Percentiles rank a stretch among this genome's conserved stretches.
Conservation (phyloP, 2,888 invertebrate species). For the Meta bourneti region DNA sequence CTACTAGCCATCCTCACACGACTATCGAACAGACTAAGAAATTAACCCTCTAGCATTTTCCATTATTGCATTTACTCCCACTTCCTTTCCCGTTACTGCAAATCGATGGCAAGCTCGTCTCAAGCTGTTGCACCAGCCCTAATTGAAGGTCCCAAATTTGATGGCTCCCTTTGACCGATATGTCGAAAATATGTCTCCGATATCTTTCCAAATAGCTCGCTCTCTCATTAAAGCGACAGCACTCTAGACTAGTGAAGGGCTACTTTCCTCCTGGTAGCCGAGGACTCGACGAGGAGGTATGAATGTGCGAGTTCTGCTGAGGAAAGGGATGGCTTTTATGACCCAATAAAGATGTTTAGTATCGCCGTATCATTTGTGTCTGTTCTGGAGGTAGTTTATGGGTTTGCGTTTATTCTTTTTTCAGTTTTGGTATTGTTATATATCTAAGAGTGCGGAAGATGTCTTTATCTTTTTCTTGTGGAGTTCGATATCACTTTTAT, state of each 20-base stretch:
- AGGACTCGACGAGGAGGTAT: neutral
- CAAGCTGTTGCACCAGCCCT: conserved; percentile 9
- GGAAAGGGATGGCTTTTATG: neutral
- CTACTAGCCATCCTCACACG: too few relatives aligned
- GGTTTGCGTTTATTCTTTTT: neutral
- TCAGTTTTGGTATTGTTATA: neutral
- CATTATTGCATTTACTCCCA: too few relatives aligned
- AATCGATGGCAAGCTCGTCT: neutral
- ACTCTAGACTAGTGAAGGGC: neutral
- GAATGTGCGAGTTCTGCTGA: neutral
- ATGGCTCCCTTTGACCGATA: conserved; percentile 21
- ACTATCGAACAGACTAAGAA: too few relatives aligned
- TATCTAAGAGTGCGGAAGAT: neutral
- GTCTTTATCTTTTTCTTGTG: neutral
- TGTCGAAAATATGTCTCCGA: conserved; percentile 36
- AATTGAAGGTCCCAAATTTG: conserved; percentile 28
- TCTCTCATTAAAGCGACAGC: conserved; percentile 17
- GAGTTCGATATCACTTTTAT: neutral
- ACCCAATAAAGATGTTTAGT: conserved; percentile 23
- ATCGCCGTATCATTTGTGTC: neutral
- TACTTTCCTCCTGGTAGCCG: neutral
- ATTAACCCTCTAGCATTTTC: too few relatives aligned
- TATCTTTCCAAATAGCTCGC: neutral
- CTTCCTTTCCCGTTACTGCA: neutral
- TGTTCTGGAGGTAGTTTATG: neutral